Evolutionary conservation across 2,888 invertebrate species (phyloP), one percentile per base, ranked within the genome.

Genomic region (Tachina grossa): DNA sequence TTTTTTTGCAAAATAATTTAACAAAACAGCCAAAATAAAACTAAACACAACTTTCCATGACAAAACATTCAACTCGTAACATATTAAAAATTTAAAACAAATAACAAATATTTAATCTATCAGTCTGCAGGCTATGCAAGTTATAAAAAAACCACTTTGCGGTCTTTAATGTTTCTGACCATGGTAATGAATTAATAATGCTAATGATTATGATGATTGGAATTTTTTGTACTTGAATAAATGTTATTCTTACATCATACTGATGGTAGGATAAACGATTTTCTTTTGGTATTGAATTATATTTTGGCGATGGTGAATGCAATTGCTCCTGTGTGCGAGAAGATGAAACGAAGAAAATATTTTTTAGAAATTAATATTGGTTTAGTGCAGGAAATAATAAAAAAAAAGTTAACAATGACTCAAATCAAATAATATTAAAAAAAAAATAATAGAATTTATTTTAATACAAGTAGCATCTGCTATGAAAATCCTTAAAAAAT

Each of bases 191-290:
- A 41, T n/a, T 9, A 43, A 22, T 47, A 68, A 57, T 43, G n/a
- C 45, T 45, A 72, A 47, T 53, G 65, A 57, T 45, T 41, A 47
- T 78, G 59, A 61, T 59, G n/a, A 69, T 14, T 13, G 11, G 9
- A 45, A 31, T 31, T 31, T 31, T 53, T 75, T 47, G 14, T 55
- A 16, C 4, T 31, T 45, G 6, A 85, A 71, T 16, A 9, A 59
- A 75, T 84, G 14, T 74, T 69, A 74, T 53, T 89, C 92, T 92
- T 92, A 93, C 93, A 91, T 93, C 93, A 88, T 91, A 92, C 88
- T 92, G 92, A 88, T 92, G 91, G 89, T 90, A 91, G 88, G 92
- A 91, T 82, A 90, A 89, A 88, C 93, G 91, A 89, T 91, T 90
- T 89, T 93, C 92, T 89, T 91, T 91, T 85, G 90, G 89, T 87